Base-by-base conservation (phyloP, 2,797 vertebrate genomes). In the Intellagama lesueurii region DNA sequence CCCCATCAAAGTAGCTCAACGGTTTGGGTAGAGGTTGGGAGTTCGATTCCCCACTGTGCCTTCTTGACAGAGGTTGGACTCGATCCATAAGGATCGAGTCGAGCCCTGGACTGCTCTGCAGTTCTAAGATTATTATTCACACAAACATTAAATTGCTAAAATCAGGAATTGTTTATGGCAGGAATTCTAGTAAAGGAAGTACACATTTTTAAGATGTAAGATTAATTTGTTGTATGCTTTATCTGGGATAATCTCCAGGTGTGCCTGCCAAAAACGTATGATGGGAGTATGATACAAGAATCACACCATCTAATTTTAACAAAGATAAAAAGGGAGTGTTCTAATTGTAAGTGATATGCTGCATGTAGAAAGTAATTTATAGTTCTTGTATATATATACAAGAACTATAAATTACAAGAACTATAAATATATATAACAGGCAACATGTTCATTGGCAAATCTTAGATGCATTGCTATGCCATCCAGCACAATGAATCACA, bases 151-250 rank as follows among this genome's bases (percentile, higher is more conserved):
- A 96, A 96, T 32, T 68, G 72, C 91, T 92, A 81, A 92, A 96
- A 94, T 82, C 92, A 95, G 95, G 95, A 97, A 90, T 83, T 86
- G 89, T 94, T 91, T 95, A 86, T 93, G 90, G 92, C 88, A 87
- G 88, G 87, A 89, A 93, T 90, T 93, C 91, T 96, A 93, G 94
- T 94, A 96, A 96, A 96, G 95, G 93, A 94, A 80, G 88, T 90
- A 94, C 83, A 92, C 89, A 94, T 85, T 83, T 97, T 96, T 97
- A 96, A 97, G 97, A 97, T 91, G 8, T 44, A 95, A 97, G 91
- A 96, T 88, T 72, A 90, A 91, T 91, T 94, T 92, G 96, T 96
- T 94, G 95, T 35, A 69, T 92, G 95, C 96, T 95, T 92, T 94
- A 83, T 96, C 94, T 88, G 91, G 70, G 76, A 70, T 90, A 94